phyloP scores from a whole-genome alignment of 2,797 vertebrate genomes.

The Mus minutoides region DNA sequence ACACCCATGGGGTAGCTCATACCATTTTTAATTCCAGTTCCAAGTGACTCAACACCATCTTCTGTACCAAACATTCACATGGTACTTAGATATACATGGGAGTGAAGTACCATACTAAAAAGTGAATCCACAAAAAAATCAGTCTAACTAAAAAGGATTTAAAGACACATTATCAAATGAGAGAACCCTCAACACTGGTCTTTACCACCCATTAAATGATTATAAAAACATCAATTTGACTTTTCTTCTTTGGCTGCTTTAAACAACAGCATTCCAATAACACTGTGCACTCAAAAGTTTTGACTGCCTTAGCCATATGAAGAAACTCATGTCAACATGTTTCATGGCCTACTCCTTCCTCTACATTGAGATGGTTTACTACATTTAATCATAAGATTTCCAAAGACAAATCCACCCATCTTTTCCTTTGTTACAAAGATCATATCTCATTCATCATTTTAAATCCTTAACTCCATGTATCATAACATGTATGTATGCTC shows the following conservation, averaged over 20 bases:
- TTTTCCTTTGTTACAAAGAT: background rate
- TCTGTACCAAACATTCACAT: background rate
- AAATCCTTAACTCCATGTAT: constrained; percentile 16
- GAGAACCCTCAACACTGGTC: background rate
- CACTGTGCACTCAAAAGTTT: background rate
- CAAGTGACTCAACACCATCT: background rate
- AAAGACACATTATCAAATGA: background rate
- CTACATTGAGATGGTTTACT: background rate
- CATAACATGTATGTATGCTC: background rate
- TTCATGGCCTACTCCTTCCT: background rate
- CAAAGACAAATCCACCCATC: background rate
- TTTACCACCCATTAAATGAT: background rate
- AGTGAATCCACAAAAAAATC: background rate
- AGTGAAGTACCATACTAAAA: background rate
- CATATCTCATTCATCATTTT: background rate
- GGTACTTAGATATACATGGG: too few species aligned
- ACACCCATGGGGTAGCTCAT: background rate
- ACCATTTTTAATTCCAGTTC: too few species aligned
- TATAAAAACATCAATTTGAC: background rate
- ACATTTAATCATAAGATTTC: background rate
- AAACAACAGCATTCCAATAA: background rate
- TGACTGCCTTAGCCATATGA: background rate
- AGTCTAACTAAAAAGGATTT: background rate
- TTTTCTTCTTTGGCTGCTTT: background rate
- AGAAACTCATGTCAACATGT: constrained; percentile 5